Percentiles rank a stretch among this genome's conserved stretches.
phyloP scores from a whole-genome alignment of 2,797 vertebrate species.

The Silurus lanzhouensis region DNA sequence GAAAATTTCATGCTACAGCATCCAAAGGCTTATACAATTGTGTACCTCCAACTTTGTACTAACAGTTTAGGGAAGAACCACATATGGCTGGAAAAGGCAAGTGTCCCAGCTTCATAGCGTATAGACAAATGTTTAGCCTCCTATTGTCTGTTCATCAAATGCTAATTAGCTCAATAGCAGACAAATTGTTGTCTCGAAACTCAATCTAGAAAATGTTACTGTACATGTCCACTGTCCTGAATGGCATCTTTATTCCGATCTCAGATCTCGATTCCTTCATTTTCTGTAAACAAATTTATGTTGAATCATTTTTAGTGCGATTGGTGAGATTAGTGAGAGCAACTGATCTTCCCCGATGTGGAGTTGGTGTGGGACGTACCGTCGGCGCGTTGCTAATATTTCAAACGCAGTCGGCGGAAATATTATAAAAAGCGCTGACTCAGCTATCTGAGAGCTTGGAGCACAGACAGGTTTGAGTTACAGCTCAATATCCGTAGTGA shows the following conservation, averaged over 20 bases:
- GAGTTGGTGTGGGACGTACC: too few relatives aligned
- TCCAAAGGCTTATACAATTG: too few relatives aligned
- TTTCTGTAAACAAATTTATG: too few relatives aligned
- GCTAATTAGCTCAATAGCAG: neutral
- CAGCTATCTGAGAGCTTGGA: neutral
- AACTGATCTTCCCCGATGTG: neutral
- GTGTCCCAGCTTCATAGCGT: too few relatives aligned
- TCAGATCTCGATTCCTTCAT: neutral
- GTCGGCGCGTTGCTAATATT: neutral
- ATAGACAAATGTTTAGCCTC: neutral
- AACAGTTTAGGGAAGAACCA: too few relatives aligned
- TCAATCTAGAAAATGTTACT: neutral
- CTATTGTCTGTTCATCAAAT: neutral
- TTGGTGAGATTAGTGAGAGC: neutral
- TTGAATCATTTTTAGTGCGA: too few relatives aligned
- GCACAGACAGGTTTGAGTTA: neutral
- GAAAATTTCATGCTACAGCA: too few relatives aligned
- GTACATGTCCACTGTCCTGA: neutral
- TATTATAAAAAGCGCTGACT: conserved; percentile 35
- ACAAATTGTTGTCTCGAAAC: neutral
- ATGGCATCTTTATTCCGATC: neutral
- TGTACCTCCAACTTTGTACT: too few relatives aligned
- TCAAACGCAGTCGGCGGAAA: conserved; percentile 33
- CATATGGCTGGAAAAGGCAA: too few relatives aligned
- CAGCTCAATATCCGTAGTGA: neutral